A percentile compares a stretch with the other conserved stretches of the same genome.
phyloP scores from a whole-genome alignment of 1,140 invertebrate species.

The Drosophila miranda region DNA sequence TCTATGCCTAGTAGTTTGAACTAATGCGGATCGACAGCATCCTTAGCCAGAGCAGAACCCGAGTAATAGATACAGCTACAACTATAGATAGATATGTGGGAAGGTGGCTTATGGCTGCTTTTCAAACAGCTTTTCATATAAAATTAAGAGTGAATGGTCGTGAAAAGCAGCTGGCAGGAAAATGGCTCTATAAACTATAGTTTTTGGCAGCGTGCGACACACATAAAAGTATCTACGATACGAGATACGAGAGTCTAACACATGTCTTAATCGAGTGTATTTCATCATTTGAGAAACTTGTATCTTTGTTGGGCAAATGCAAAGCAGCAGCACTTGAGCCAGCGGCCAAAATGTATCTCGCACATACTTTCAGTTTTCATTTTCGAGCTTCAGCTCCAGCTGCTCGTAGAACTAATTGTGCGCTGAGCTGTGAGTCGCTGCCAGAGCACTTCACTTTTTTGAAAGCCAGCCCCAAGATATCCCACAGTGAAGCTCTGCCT shows the following conservation, averaged over 20 bases:
- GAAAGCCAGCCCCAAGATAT: slow-evolving; percentile 50
- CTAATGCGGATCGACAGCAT: slow-evolving; percentile 45
- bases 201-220: slow-evolving; percentile 77
- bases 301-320: slow-evolving; percentile 29
- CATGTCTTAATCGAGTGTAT: slow-evolving; percentile 33
- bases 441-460: slow-evolving; percentile 70
- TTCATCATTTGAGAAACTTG: slow-evolving; percentile 49
- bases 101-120: slow-evolving; percentile 44
- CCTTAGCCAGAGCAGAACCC: slow-evolving; percentile 28
- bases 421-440: slow-evolving; percentile 64
- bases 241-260: slow-evolving; percentile 6
- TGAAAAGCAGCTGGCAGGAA: slow-evolving; percentile 77
- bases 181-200: slow-evolving; percentile 63
- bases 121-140: slow-evolving; percentile 75
- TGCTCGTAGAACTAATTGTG: slow-evolving; percentile 75
- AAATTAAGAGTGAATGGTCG: slow-evolving; percentile 74
- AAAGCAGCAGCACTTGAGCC: slow-evolving; percentile 48
- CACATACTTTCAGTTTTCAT: slow-evolving; percentile 71
- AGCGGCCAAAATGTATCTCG: slow-evolving; percentile 57
- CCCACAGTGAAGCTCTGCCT: slow-evolving; percentile 1
- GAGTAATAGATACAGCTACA: slow-evolving; percentile 33
- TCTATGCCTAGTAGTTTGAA: slow-evolving; percentile 14
- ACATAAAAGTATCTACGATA: neutral
- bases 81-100: slow-evolving; percentile 24
- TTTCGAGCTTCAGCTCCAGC: slow-evolving; percentile 30